Conservation (phyloP, 2,888 invertebrate species). For the Brachycybe producta region DNA sequence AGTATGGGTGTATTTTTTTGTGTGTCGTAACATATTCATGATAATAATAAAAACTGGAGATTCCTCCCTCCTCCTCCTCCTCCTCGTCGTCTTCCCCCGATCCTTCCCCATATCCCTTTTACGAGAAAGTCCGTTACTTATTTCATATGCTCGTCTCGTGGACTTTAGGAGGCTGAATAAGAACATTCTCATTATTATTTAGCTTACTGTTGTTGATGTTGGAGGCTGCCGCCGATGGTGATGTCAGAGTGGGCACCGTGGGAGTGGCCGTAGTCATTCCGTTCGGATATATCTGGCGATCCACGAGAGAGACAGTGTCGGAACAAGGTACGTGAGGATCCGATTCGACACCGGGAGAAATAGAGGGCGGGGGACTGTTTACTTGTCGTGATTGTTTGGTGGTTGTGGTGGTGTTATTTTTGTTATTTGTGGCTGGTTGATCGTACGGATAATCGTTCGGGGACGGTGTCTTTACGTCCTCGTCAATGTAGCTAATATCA, state of each 20-base stretch:
- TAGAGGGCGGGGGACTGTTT: conserved; percentile 1
- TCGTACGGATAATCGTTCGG: conserved; percentile 28
- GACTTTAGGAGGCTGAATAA: conserved; percentile 32
- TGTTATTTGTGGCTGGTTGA: conserved; percentile 21
- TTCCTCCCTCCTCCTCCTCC: no score
- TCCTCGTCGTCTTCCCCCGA: no score
- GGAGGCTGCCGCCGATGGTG: conserved; percentile 17
- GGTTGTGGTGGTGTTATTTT: conserved; percentile 21
- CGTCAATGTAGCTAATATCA: conserved; percentile 74
- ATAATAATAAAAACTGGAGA: no score
- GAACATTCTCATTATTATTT: conserved; percentile 12
- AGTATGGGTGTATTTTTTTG: no score
- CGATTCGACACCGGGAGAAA: conserved; percentile 27
- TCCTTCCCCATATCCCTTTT: no score
- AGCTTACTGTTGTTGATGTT: conserved; percentile 17
- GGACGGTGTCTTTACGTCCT: conserved; percentile 43
- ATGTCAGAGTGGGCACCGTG: conserved; percentile 11
- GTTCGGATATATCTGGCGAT: conserved; percentile 15
- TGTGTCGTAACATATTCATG: no score
- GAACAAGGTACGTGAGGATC: conserved; percentile 32
- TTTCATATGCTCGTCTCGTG: conserved; percentile 60
- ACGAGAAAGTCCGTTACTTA: no score
- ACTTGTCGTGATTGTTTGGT: conserved; percentile 11
- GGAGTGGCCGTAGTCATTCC: conserved; percentile 15
- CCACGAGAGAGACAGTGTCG: conserved; percentile 20